Base-by-base conservation (phyloP, 2,888 invertebrate genomes). In the Adelphocoris suturalis region DNA sequence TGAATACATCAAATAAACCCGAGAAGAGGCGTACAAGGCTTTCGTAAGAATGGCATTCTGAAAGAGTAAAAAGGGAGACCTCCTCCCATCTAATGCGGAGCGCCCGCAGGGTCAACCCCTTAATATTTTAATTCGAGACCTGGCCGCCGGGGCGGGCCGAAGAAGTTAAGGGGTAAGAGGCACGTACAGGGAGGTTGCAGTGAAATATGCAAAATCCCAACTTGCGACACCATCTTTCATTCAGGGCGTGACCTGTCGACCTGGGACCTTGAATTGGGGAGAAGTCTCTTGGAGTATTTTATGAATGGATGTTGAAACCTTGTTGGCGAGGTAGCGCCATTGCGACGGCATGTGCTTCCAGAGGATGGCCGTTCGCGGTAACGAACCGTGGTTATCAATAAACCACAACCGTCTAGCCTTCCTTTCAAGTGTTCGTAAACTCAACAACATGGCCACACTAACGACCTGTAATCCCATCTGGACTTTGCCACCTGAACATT, bases 201-300 rank as follows among this genome's bases (percentile, higher is more conserved):
- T 85, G 28, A 85, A 85, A 85, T 85, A 85, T 85, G 85, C 85
- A 85, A 85, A 85, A 57, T 27, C 85, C 85, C 46, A 57, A 85
- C 61, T 85, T 85, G 85, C 61, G 85, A 85, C 85, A 37, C 57
- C 19, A 85, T 85, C 28, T 61, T 85, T 85, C 85, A 85, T 85
- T 85, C 85, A 85, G 85, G 85, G 61, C 61, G 85, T 85, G 85
- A 85, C 85, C 85, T 61, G 85, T 28, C 85, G 57, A 85, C 85
- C 61, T 23, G 52, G 61, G 55, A 61, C 57, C 61, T 61, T 85
- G 85, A 85, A 85, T 85, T 85, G 61, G 48, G 85, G 48, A 85
- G 52, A 27, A 13, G 61, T 28, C 52, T 78, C n/a, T 16, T 27
- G 37, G 61, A 16, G 85, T 55, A n/a, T 85, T 85, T 85, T 57